Percentiles rank a stretch among this genome's conserved stretches.
These are phyloP conservation scores for Drosophila affinis DNA, from an alignment of 2,888 invertebrate species.

Conservation along the genomic window DNA sequence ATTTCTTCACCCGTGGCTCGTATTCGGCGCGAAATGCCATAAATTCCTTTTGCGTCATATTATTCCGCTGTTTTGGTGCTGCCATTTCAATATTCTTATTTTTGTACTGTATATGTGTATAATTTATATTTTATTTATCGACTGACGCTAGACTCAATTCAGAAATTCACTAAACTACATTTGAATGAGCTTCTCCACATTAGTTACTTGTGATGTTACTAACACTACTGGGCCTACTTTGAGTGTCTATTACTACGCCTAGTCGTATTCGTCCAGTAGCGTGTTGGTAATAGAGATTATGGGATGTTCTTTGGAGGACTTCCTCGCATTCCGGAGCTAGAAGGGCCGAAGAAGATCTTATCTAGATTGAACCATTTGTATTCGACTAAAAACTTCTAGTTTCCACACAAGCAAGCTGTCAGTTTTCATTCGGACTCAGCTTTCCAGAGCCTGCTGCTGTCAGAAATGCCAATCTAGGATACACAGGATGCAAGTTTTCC, in stretches of 20 bases:
- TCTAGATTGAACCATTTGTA: neutral
- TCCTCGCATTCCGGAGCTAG: no score
- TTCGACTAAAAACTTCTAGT: neutral
- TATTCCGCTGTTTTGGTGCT: neutral
- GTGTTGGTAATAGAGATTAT: no score
- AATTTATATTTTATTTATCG: no score
- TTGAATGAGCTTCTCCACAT: no score
- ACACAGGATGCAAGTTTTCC: conserved; percentile 65
- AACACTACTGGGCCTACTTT: no score
- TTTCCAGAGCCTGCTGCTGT: conserved; percentile 23
- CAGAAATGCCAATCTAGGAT: conserved; percentile 68
- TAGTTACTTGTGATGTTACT: no score
- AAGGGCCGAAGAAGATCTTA: neutral
- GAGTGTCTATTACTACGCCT: no score
- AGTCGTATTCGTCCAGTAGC: no score
- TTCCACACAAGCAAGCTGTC: neutral
- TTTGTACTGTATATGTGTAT: no score
- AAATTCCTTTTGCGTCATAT: neutral
- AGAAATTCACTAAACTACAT: no score
- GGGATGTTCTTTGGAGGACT: no score
- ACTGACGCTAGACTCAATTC: no score
- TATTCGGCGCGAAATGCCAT: neutral
- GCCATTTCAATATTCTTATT: neutral
- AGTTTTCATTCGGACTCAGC: conserved; percentile 5
- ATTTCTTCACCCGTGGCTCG: neutral